Base-by-base conservation (phyloP, 2,113 vertebrate species). In the Chaenogobius annularis region DNA sequence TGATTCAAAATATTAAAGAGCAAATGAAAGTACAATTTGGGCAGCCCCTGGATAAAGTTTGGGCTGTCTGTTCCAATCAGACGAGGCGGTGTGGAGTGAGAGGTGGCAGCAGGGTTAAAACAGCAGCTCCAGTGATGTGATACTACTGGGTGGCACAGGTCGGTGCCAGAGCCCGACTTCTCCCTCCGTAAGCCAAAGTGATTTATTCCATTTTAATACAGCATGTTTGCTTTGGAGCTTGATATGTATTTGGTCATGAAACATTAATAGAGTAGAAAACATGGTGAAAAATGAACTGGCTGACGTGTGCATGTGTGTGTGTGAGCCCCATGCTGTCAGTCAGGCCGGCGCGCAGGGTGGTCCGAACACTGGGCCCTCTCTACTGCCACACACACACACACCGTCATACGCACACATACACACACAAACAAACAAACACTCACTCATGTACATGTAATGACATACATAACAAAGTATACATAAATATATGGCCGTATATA, bases 341-440 rank as follows among this genome's bases (percentile, higher is more conserved):
- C 88, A 92, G 87, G 87, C 85, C 84, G 81, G 84, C 91, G 85
- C 81, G 14, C 92, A 93, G 89, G 91, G 91, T 92, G 91, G 91
- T 93, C 91, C 81, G 77, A 89, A 91, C 89, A 90, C 88, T 90
- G 86, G 86, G 82, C 79, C 89, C 88, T 91, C 89, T 90, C 83
- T 88, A 82, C 88, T 90, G 79, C 17, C 69, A 74, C 65, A n/a
- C 72, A 65, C 72, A 72, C 71, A 68, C 70, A 72, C 72, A 68
- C 14, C 19, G 79, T 76, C 77, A 31, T 79, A 89, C 81, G 88
- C 88, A 91, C 88, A 91, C 85, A 89, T 4, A 74, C 14, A 20
- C 81, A 80, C 77, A 40, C 81, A 89, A 83, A 89, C 89, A 91
- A 90, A 91, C 85, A 90, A 89, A 89, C 88, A 90, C 88, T 87